A percentile compares a stretch with the other conserved stretches of the same genome.
Conservation (phyloP, 2,113 vertebrate species). For the Platichthys stellatus region DNA sequence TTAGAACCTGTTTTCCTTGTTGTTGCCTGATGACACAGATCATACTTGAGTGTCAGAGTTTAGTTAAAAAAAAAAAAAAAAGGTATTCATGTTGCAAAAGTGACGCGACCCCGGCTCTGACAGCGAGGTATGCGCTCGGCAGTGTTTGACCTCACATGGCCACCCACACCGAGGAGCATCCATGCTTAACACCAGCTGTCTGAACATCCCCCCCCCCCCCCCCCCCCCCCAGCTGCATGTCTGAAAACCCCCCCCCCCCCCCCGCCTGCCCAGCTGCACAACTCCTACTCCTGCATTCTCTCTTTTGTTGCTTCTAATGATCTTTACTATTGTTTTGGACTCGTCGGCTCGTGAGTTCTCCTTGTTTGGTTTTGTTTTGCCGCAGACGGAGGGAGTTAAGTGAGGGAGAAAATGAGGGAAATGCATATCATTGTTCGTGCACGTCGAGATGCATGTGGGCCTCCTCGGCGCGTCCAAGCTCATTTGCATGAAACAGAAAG, state of each 20-base stretch:
- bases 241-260: background rate
- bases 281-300: constrained; percentile 25
- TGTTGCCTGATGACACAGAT: no score
- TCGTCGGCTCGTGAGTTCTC: constrained; percentile 5
- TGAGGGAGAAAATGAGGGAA: constrained; percentile 67
- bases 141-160: constrained; percentile 47
- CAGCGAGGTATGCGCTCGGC: background rate
- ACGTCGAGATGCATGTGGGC: constrained; percentile 38
- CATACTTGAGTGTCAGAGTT: background rate
- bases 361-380: constrained; percentile 44
- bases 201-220: constrained; percentile 17
- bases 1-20: no score
- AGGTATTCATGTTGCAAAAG: background rate
- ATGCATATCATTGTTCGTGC: constrained; percentile 60
- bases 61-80: background rate
- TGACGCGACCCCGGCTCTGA: constrained; percentile 9
- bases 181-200: constrained; percentile 53
- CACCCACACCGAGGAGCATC: constrained; percentile 51
- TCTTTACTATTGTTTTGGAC: constrained; percentile 54
- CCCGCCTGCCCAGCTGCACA: constrained; percentile 24
- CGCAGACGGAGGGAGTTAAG: constrained; percentile 57
- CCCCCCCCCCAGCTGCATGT: constrained; percentile 29
- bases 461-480: constrained; percentile 41
- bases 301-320: constrained; percentile 67
- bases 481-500: constrained; percentile 63